Base-by-base conservation (phyloP, 2,113 vertebrate species). In the Antennarius striatus region DNA sequence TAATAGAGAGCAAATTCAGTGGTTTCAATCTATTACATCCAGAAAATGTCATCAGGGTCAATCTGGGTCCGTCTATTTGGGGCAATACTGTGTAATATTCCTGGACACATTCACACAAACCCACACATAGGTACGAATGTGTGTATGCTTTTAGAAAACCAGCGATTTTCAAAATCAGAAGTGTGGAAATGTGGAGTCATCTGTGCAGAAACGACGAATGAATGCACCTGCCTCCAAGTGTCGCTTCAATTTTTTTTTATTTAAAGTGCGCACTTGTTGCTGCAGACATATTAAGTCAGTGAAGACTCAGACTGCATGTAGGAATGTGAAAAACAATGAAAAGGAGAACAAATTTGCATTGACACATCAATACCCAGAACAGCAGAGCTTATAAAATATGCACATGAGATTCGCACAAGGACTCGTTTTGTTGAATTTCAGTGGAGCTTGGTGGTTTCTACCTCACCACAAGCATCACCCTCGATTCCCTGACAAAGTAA, bases 401-500 rank as follows among this genome's bases (percentile, higher is more conserved):
- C 15, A 29, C 29, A 36, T 1, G 7, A n/a, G 3, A 71, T 5
- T 10, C 28, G 49, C 2, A 1, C 7, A 36, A 32, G 73, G 17
- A 59, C 14, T 52, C 17, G 10, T 69, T 63, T 70, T 36, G 40
- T 57, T 30, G 8, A 42, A 16, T 69, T 48, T 6, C 7, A 22
- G 45, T 22, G 15, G 1, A 22, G 22, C 10, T 32, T 9, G 11
- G 11, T 32, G 15, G 55, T 14, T 36, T 61, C 36, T 57, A 30
- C n/a, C 3, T 55, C 46, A 14, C 65, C 62, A 73, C 43, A 45
- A 45, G 42, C 65, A 46, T 5, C 57, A 53, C 66, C 28, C 36
- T 50, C 2, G 43, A 68, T 60, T 81, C 68, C 47, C 62, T 50
- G 77, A 78, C 67, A 36, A 77, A 76, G 52, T 79, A 87, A 88